Evolutionary conservation across 2,113 vertebrate species (phyloP).

Genomic region (Athene cunicularia): DNA sequence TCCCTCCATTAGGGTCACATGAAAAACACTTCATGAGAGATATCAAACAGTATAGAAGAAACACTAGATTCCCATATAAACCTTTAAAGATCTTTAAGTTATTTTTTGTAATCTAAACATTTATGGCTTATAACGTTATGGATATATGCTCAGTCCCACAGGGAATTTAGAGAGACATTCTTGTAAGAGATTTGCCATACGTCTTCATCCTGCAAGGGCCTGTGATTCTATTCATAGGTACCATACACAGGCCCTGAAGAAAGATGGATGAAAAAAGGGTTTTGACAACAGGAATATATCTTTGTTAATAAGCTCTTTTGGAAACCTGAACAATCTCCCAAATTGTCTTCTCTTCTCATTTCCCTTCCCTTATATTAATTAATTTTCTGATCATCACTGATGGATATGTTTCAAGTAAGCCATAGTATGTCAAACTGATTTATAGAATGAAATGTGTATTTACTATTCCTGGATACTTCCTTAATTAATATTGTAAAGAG

Average conservation of each 20-base stretch:
- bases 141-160: background rate
- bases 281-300: slow-evolving; percentile 37
- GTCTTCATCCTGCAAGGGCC: background rate
- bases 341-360: slow-evolving; percentile 18
- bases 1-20: background rate
- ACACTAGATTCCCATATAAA: background rate
- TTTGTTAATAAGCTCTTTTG: slow-evolving; percentile 39
- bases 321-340: slow-evolving; percentile 29
- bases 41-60: background rate
- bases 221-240: background rate
- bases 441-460: slow-evolving; percentile 59
- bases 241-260: background rate
- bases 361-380: slow-evolving; percentile 41
- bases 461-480: slow-evolving; percentile 49
- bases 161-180: background rate
- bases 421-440: slow-evolving; percentile 53
- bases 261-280: background rate
- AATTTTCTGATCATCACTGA: slow-evolving; percentile 40
- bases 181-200: background rate
- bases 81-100: background rate
- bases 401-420: slow-evolving; percentile 55
- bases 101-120: background rate
- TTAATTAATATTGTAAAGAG: slow-evolving; percentile 60
- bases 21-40: background rate
- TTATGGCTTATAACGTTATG: background rate